Conservation (phyloP, 2,888 invertebrate species). For the Erpobdella octoculata region DNA sequence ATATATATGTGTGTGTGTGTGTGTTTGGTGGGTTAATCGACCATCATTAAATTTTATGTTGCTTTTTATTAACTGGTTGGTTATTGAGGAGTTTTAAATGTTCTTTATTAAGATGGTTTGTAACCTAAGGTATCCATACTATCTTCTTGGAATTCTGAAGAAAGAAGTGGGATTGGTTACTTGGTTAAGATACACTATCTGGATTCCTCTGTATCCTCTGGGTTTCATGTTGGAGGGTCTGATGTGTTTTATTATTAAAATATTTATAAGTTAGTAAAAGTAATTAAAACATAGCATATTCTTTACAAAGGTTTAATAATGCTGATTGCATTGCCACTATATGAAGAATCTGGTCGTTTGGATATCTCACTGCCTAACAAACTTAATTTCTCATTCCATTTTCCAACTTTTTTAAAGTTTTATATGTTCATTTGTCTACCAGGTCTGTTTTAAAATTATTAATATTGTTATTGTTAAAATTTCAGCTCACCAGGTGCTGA, state of each 20-base stretch:
- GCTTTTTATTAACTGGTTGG: no score
- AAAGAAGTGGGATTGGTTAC: conserved; percentile 68
- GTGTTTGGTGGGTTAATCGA: no score
- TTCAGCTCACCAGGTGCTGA: no score
- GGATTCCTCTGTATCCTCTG: conserved; percentile 85
- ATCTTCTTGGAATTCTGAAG: conserved; percentile 71
- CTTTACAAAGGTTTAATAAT: conserved; percentile 48
- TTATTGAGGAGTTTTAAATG: no score
- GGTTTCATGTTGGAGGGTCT: conserved; percentile 49
- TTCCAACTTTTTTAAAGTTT: conserved; percentile 56
- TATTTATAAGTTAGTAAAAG: neutral
- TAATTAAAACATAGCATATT: neutral
- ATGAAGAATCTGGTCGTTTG: conserved; percentile 73
- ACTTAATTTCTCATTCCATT: conserved; percentile 77
- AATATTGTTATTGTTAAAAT: no score
- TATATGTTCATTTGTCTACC: conserved; percentile 36
- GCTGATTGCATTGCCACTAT: conserved; percentile 72
- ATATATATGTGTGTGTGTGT: no score
- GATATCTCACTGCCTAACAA: conserved; percentile 71
- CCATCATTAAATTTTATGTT: no score
- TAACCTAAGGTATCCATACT: conserved; percentile 93
- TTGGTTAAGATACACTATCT: conserved; percentile 84
- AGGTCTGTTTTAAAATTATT: conserved; percentile 33
- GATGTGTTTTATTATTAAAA: neutral
- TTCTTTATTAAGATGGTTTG: no score